Conservation (phyloP, 1,140 invertebrate genomes). For the Carcinoscorpius rotundicauda region DNA sequence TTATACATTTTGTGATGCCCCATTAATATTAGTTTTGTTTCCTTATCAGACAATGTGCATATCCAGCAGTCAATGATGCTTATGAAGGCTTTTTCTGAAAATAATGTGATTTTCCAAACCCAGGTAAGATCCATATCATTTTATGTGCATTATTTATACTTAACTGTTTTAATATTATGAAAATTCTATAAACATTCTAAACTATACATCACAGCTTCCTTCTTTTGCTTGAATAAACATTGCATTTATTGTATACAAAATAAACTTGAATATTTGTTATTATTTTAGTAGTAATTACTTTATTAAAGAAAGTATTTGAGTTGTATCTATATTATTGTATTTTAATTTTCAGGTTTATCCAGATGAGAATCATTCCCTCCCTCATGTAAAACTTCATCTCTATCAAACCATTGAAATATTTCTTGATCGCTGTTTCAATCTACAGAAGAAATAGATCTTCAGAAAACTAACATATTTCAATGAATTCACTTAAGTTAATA, state of each 20-base stretch:
- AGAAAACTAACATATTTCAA: no score
- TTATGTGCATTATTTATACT: neutral
- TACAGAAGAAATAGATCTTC: no score
- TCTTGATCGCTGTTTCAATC: slow-evolving; percentile 18
- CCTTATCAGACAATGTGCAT: slow-evolving; percentile 68
- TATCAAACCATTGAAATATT: slow-evolving; percentile 22
- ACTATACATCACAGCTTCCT: neutral
- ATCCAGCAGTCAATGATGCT: slow-evolving; percentile 84
- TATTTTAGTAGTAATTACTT: no score
- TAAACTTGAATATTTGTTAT: no score
- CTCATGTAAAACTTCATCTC: slow-evolving; percentile 18
- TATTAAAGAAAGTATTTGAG: no score
- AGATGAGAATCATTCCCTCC: slow-evolving; percentile 18
- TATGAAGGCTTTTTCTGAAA: slow-evolving; percentile 61
- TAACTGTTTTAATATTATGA: neutral
- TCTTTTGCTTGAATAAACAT: neutral
- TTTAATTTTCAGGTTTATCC: slow-evolving; percentile 19
- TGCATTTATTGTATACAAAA: no score
- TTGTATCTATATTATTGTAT: neutral
- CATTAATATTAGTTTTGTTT: no score
- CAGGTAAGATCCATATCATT: slow-evolving; percentile 48
- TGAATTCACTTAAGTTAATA: no score
- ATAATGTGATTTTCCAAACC: slow-evolving; percentile 71
- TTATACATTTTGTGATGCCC: no score
- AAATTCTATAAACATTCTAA: neutral